Evolutionary conservation across 2,888 invertebrate genomes (phyloP), one percentile per base, ranked within the genome.

Genomic region (Acanthopleura granulata): DNA sequence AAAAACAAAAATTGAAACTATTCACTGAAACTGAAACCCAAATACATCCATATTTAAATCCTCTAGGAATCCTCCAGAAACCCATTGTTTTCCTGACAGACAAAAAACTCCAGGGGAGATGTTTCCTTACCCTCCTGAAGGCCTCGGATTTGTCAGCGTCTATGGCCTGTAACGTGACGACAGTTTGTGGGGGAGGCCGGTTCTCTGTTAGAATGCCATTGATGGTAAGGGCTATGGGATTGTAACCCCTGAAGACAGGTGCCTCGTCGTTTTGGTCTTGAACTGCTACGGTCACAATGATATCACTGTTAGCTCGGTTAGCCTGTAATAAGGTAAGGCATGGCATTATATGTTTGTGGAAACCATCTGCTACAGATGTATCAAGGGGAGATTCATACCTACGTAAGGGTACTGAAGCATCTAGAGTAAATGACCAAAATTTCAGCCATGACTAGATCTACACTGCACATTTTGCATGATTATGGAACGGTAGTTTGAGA

Each of bases 221-320:
- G 84, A 98, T 92, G 0, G 98, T 98, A 0, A 97, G 94, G 92
- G 98, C 98, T 6, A 73, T 78, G 29, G 84, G 83, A 72, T 88
- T 86, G 57, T 87, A 80, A 14, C 89, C 89, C 92, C 98, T 96
- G 93, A 99, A 99, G 91, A 97, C 96, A 0, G 99, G 97, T 0
- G 96, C 95, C 91, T 99, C 98, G 90, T 99, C 98, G 91, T 98
- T 98, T 77, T 97, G 96, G 91, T 98, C 98, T 90, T 96, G 95
- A 81, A 98, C 95, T 91, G 96, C 96, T 89, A 98, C 97, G 82
- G 97, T 97, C 73, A 98, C 97, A 73, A 97, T 94, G 18, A 89
- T 88, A 73, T 88, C 88, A 57, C 84, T 85, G 72, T 86, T 84
- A n/a, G 85, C 81, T 3, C 86, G 87, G 78, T 87, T 85, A 77